phyloP scores from a whole-genome alignment of 1,140 invertebrate genomes.

The Lithobius niger region DNA sequence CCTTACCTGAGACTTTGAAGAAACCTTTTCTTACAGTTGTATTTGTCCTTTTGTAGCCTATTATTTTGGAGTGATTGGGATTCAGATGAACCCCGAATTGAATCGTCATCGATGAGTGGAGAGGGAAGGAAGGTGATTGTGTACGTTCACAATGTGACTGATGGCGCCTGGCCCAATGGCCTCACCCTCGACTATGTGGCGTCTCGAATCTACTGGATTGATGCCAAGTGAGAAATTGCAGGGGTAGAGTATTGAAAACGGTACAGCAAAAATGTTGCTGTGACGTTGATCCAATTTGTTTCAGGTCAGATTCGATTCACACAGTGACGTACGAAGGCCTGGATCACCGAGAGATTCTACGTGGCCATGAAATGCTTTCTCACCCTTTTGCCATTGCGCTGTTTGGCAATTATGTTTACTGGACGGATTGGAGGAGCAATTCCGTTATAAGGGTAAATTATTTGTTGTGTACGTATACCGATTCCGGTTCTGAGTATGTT shows the following conservation, averaged over 20 bases:
- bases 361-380: slow-evolving; percentile 38
- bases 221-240: slow-evolving; percentile 46
- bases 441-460: slow-evolving; percentile 40
- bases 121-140: slow-evolving; percentile 34
- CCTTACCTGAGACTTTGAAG: neutral
- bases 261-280: no score
- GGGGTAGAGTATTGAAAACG: no score
- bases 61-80: slow-evolving; percentile 55
- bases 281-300: no score
- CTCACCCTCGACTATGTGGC: slow-evolving; percentile 46
- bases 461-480: no score
- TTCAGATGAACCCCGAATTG: slow-evolving; percentile 40
- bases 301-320: slow-evolving; percentile 68
- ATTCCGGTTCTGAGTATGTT: no score
- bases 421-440: slow-evolving; percentile 54
- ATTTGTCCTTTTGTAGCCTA: slow-evolving; percentile 27
- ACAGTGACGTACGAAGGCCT: slow-evolving; percentile 49
- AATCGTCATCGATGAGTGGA: slow-evolving; percentile 46
- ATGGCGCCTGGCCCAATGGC: slow-evolving; percentile 53
- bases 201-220: slow-evolving; percentile 48
- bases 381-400: slow-evolving; percentile 52
- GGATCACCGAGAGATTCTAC: slow-evolving; percentile 38
- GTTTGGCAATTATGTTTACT: slow-evolving; percentile 48
- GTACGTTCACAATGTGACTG: slow-evolving; percentile 29
- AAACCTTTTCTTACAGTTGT: slow-evolving; percentile 9